A percentile compares a stretch with the other conserved stretches of the same genome.
Evolutionary conservation across 2,113 vertebrate species (phyloP).

Genomic region (Capra hircus): DNA sequence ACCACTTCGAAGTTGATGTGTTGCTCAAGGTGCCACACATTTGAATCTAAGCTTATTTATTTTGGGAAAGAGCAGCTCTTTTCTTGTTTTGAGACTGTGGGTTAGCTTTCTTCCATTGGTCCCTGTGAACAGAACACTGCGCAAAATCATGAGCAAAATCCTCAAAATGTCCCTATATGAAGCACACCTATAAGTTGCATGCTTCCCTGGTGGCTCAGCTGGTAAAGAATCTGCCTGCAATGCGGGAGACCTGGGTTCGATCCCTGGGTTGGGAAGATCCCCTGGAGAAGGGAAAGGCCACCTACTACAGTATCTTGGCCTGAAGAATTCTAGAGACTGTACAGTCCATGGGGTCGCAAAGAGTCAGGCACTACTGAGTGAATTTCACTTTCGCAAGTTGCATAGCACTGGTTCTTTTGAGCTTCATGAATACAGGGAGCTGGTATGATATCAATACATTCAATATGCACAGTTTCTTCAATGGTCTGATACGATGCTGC

Average conservation of each 20-base stretch:
- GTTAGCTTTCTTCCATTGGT: neutral
- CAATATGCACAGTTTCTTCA: neutral
- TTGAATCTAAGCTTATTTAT: neutral
- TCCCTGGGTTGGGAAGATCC: neutral
- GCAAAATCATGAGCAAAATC: rapidly evolving
- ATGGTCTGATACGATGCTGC: neutral
- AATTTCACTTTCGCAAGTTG: neutral
- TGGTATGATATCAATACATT: neutral
- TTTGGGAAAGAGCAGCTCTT: neutral
- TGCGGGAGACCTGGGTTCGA: neutral
- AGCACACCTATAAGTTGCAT: neutral
- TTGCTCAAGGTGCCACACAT: neutral
- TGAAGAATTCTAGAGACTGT: neutral
- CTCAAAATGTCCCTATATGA: neutral
- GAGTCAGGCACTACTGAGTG: neutral
- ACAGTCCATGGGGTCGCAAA: neutral
- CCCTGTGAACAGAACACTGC: neutral
- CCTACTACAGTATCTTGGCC: neutral
- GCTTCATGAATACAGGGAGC: neutral
- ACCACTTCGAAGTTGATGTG: neutral
- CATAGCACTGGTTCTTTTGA: neutral
- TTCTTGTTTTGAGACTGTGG: neutral
- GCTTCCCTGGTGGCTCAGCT: neutral
- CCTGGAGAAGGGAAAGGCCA: neutral
- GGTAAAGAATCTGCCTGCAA: neutral